Base-by-base conservation (phyloP, 2,113 vertebrate genomes). In the Rhynchomys soricoides region DNA sequence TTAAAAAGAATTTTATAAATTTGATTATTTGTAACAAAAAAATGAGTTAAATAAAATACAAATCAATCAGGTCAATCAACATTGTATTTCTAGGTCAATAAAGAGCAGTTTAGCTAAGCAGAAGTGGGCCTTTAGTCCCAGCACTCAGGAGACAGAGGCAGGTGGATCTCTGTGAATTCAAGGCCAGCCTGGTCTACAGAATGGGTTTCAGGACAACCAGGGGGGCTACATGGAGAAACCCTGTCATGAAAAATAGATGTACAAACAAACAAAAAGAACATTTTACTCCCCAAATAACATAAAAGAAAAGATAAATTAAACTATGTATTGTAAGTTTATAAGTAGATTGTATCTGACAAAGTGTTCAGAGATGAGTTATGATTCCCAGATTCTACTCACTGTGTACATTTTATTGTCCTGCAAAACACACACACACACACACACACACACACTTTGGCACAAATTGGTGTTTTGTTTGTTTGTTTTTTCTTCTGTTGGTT, bases 31-130 rank as follows among this genome's bases (percentile, higher is more conserved):
- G 50, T 85, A 88, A 62, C 9, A 87, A 89, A 92, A 52, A 74
- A n/a, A 68, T 77, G 11, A 91, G 66, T 50, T 93, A 94, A 93
- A 93, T 66, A 31, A 77, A 71, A 81, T 57, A 70, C 17, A 95
- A 83, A 21, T 8, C 11, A 73, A 66, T 77, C 45, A 95, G 77
- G 31, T 8, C 8, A 62, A 77, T 77, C n/a, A 70, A 71, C 16
- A 48, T 17, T 86, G 55, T 48, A 85, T 90, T 93, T 71, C 43
- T 79, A 91, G 70, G 29, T 34, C 26, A 52, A 81, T 73, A 52
- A 45, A 82, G 15, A 93, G 7, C 5, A 64, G 75, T 82, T 78
- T 91, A 24, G 19, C 17, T 22, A 10, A n/a, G 70, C 16, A 7
- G 37, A 22, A n/a, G 19, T 22, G 19, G 70, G 7, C 15, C 70